Evolutionary conservation across 1,140 invertebrate species (phyloP).

Genomic region (Eupristina koningsbergeri): DNA sequence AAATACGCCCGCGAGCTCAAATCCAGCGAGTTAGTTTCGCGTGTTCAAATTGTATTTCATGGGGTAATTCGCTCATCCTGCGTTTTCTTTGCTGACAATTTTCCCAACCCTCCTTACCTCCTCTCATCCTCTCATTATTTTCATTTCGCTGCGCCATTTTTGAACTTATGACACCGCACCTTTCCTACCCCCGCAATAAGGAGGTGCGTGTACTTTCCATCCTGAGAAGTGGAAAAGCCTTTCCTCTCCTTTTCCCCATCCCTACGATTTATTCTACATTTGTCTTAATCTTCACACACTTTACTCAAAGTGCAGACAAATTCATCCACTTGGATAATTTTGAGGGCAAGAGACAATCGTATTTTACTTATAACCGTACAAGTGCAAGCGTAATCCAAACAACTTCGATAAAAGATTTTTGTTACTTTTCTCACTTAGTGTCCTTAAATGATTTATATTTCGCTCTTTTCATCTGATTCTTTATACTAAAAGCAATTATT

Average conservation of each 20-base stretch:
- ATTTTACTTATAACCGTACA: too few species aligned
- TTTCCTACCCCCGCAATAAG: not conserved
- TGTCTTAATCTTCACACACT: not conserved
- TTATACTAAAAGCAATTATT: too few species aligned
- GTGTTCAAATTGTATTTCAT: slow-evolving; percentile 18
- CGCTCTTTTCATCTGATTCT: too few species aligned
- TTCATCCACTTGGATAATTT: not conserved
- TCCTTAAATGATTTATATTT: too few species aligned
- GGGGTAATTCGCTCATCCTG: not conserved
- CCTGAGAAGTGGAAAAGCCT: not conserved
- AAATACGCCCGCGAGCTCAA: not conserved
- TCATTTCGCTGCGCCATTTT: not conserved
- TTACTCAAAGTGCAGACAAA: not conserved
- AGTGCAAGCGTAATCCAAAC: too few species aligned
- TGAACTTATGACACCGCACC: not conserved
- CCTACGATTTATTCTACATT: not conserved
- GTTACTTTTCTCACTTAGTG: too few species aligned
- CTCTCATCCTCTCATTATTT: not conserved
- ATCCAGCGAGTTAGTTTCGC: slow-evolving; percentile 6
- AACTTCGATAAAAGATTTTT: too few species aligned
- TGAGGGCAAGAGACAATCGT: not conserved
- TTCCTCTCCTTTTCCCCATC: not conserved
- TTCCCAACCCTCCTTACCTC: not conserved
- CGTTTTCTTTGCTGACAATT: slow-evolving; percentile 15
- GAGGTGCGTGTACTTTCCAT: not conserved